Evolutionary conservation across 2,888 invertebrate genomes (phyloP).

Genomic region (Andrena minutula): DNA sequence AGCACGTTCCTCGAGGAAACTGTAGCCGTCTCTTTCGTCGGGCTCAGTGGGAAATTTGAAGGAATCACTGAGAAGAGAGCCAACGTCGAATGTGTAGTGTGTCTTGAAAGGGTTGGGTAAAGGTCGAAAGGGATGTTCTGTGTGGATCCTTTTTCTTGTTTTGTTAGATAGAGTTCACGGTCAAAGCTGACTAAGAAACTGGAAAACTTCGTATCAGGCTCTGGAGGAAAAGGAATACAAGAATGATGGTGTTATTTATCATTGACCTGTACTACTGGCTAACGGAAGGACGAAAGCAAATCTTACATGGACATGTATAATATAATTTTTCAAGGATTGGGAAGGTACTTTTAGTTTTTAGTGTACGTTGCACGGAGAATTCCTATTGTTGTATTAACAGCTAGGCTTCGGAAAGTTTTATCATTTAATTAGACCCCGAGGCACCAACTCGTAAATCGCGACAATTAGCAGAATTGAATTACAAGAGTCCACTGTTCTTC

Average conservation of each 20-base stretch:
- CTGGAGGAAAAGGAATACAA: neutral
- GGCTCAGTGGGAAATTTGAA: neutral
- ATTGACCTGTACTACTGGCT: neutral
- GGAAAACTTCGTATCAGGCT: no score
- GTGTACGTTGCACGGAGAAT: no score
- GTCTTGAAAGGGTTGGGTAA: neutral
- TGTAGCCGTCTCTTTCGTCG: neutral
- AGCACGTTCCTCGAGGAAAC: constrained; percentile 16
- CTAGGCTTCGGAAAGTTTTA: constrained; percentile 20
- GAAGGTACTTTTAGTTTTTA: neutral
- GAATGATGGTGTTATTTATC: neutral
- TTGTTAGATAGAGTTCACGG: no score
- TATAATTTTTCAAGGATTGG: neutral
- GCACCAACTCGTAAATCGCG: constrained; percentile 23
- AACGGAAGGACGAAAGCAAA: neutral
- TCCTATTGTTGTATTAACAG: constrained; percentile 3
- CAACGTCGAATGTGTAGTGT: neutral
- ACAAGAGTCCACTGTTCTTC: constrained; percentile 21
- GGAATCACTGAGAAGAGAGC: neutral
- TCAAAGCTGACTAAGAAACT: no score
- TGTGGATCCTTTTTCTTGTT: no score
- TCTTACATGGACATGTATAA: neutral
- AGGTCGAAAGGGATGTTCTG: neutral
- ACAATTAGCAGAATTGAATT: constrained; percentile 40
- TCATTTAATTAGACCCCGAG: constrained; percentile 2